Evolutionary conservation across 2,113 vertebrate species (phyloP).

Genomic region (Coregonus clupeaformis): DNA sequence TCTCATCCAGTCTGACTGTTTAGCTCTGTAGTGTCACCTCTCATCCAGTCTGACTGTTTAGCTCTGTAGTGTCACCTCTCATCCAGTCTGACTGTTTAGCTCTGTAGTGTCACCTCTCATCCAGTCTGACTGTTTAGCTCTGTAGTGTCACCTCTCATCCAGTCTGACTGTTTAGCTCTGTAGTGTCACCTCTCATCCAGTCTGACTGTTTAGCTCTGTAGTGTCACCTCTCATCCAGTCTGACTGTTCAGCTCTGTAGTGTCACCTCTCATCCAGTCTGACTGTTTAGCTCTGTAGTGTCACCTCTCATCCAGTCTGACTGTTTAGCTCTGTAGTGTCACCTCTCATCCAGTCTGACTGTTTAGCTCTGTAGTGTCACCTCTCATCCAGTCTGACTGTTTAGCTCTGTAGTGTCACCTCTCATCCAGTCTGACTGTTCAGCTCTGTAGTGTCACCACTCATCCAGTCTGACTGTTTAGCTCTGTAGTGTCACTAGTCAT

Average conservation of each 20-base stretch:
- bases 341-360: not conserved
- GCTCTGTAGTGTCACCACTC: too few species aligned
- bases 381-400: not conserved
- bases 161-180: not conserved
- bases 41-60: too few species aligned
- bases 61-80: not conserved
- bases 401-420: not conserved
- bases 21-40: too few species aligned
- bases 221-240: slow-evolving; percentile 6
- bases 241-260: not conserved
- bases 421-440: not conserved
- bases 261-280: too few species aligned
- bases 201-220: too few species aligned
- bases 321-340: not conserved
- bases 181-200: not conserved
- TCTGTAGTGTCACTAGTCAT: slow-evolving; percentile 1
- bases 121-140: not conserved
- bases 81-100: not conserved
- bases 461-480: not conserved
- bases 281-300: not conserved
- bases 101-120: not conserved
- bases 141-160: too few species aligned
- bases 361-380: not conserved
- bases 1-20: too few species aligned
- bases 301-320: slow-evolving; percentile 2